Evolutionary conservation across 2,113 vertebrate species (phyloP).

Genomic region (Pitta sordida): DNA sequence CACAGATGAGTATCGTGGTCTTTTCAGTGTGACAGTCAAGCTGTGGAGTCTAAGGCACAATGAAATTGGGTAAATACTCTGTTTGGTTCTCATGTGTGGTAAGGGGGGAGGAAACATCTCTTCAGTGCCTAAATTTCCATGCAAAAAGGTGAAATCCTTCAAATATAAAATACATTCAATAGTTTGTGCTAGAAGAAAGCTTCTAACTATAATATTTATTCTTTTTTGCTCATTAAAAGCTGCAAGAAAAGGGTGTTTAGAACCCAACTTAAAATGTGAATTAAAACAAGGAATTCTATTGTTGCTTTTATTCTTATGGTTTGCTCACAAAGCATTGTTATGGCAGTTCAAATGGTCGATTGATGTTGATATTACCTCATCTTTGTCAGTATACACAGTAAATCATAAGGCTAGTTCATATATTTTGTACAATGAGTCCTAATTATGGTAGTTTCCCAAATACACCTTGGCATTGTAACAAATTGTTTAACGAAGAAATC

Average conservation of each 20-base stretch:
- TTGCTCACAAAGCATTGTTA: not conserved
- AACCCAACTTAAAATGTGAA: not conserved
- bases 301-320: not conserved
- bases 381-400: not conserved
- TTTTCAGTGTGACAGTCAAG: not conserved
- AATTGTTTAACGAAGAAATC: not conserved
- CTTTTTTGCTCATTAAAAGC: not conserved
- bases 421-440: not conserved
- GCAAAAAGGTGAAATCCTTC: not conserved
- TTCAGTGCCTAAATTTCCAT: not conserved
- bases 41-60: not conserved
- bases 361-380: not conserved
- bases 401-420: not conserved
- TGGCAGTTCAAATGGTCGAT: not conserved
- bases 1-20: not conserved
- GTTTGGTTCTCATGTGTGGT: not conserved
- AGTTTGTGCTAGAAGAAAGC: not conserved
- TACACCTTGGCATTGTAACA: not conserved
- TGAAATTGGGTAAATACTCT: not conserved
- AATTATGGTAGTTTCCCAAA: not conserved
- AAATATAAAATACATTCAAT: not conserved
- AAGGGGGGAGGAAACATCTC: rapidly evolving
- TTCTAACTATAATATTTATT: not conserved
- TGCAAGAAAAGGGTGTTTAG: not conserved
- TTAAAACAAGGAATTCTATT: not conserved